Evolutionary conservation across 2,888 invertebrate genomes (phyloP).

Genomic region (Pachliopta kotzebuea): DNA sequence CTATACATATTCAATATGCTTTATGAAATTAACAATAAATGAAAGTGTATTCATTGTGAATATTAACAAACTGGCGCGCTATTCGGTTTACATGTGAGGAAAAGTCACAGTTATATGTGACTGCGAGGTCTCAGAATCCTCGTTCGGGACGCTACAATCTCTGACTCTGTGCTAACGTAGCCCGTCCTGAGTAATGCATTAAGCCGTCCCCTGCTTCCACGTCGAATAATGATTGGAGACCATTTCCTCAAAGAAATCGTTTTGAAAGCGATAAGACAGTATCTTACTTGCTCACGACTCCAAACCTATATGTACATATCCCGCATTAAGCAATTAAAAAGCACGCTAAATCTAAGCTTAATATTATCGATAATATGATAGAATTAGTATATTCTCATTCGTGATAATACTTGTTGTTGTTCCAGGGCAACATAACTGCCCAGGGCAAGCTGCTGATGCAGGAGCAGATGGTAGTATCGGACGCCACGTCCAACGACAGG

Average conservation of each 20-base stretch:
- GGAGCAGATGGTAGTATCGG: slow-evolving; percentile 87
- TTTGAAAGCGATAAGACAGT: too few relatives aligned
- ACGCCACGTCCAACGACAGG: slow-evolving; percentile 73
- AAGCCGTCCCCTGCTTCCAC: too few relatives aligned
- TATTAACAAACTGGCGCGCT: background rate
- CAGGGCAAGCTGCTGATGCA: slow-evolving; percentile 97
- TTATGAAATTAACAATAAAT: background rate
- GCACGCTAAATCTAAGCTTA: background rate
- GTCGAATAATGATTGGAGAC: too few relatives aligned
- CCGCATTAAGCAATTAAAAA: background rate
- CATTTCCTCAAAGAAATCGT: too few relatives aligned
- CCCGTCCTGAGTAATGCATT: too few relatives aligned
- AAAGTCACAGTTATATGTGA: too few relatives aligned
- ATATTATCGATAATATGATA: background rate
- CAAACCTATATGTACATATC: background rate
- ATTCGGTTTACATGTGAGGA: too few relatives aligned
- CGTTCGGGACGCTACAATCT: too few relatives aligned
- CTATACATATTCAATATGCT: background rate
- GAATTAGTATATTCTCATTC: slow-evolving; percentile 30
- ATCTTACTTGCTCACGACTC: too few relatives aligned
- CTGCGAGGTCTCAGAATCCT: too few relatives aligned
- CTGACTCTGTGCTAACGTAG: too few relatives aligned
- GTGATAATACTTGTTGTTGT: slow-evolving; percentile 34
- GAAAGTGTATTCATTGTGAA: background rate
- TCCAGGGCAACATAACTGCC: slow-evolving; percentile 96